Evolutionary conservation across 2,113 vertebrate species (phyloP).

Genomic region (Cyanocitta stelleri): DNA sequence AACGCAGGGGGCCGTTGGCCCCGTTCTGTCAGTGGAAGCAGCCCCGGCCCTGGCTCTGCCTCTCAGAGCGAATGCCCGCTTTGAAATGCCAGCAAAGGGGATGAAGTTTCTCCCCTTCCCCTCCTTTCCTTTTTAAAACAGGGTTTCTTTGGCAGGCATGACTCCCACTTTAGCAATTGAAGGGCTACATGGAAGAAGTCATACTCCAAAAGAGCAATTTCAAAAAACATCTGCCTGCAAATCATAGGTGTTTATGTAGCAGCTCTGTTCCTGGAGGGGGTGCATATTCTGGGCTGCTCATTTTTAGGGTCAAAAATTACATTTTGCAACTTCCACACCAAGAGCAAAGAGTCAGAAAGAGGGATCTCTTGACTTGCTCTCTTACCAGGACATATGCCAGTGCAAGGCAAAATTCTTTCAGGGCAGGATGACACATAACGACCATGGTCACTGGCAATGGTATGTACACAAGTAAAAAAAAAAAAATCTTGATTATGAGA

Average conservation of each 20-base stretch:
- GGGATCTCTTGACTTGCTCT: neutral
- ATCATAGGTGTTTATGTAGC: rapidly evolving
- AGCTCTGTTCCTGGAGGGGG: neutral
- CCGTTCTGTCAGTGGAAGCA: neutral
- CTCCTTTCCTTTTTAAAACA: neutral
- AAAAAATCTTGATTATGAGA: neutral
- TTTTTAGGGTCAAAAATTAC: neutral
- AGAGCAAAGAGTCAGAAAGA: neutral
- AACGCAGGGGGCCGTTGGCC: neutral
- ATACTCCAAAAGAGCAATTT: neutral
- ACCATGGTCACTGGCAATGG: neutral
- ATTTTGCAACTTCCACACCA: neutral
- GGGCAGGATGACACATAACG: rapidly evolving
- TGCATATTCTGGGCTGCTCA: neutral
- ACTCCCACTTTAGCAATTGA: neutral
- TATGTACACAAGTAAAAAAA: rapidly evolving
- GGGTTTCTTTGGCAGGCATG: neutral
- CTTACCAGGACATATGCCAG: too few species aligned
- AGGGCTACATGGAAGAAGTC: neutral
- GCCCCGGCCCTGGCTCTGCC: neutral
- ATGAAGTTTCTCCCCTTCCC: neutral
- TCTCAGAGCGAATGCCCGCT: neutral
- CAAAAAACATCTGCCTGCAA: neutral
- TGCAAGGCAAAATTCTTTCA: neutral
- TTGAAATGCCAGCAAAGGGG: neutral